Evolutionary conservation across 2,888 invertebrate genomes (phyloP), one percentile per base, ranked within the genome.

Genomic region (Venustoraphidia nigricollis): DNA sequence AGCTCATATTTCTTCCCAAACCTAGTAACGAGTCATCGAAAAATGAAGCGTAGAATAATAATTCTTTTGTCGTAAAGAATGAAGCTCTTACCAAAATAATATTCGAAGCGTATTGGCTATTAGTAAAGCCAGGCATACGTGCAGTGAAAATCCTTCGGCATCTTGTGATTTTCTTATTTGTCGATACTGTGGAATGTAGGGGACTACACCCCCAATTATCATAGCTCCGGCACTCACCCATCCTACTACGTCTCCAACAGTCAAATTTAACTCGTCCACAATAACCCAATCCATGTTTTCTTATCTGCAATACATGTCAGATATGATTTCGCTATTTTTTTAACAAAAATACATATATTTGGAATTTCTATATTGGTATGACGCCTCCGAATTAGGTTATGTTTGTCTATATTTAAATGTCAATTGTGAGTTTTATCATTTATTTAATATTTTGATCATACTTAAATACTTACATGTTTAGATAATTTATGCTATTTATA

Each of bases 1-100:
- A 88, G 73, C 71, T 99, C 97, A 75, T 91, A 98, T 56, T 84
- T 86, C 70, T 91, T 94, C 54, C 97, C 97, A 78, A 98, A 97
- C 97, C 97, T 98, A 49, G 41, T 9, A 47, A 9, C 27, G 2
- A 50, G 41, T 59, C 58, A 52, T 42, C 10, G 10, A 8, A 14
- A 34, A 36, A 35, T 9, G 34, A 10, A 45, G 17, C 27, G 9
- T 38, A 39, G 27, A 37, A 45, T 27, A 9, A 45, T 43, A 10
- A 43, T 43, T 17, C 34, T 43, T 34, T 43, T 49, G 11, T 3
- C n/a, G 14, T 13, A 46, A 46, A 35, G 44, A 49, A 44, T 47
- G 47, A 36, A 54, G 72, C 83, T 27, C 27, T 72, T 72, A 97
- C 98, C 98, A 98, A 72, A 98, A 99, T 60, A 96, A 74, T 64